These are phyloP conservation scores for Tyrophagus putrescentiae DNA, from an alignment of 1,140 invertebrate species.

Conservation along the genomic window DNA sequence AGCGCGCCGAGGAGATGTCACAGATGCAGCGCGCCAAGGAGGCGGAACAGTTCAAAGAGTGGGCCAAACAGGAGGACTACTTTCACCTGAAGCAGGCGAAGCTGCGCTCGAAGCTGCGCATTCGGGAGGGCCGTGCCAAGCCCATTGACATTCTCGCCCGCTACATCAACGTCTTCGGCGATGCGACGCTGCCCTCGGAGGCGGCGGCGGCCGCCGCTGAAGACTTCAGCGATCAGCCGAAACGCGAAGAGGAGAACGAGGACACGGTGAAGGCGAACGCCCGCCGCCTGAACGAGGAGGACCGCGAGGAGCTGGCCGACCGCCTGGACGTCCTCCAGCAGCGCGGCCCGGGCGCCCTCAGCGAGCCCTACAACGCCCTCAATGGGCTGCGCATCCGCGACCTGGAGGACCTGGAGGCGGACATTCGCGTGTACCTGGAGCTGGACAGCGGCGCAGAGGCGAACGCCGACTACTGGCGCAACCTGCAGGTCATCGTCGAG, in stretches of 20 bases:
- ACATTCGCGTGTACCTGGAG: conserved; percentile 63
- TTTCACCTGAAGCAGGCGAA: conserved; percentile 35
- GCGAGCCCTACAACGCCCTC: conserved; percentile 90
- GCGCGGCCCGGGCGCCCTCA: conserved; percentile 95
- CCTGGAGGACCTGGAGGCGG: conserved; percentile 90
- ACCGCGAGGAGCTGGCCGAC: conserved; percentile 6
- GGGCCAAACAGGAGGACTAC: conserved; percentile 60
- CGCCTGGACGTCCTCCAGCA: conserved; percentile 36
- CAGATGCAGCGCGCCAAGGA: conserved; percentile 78
- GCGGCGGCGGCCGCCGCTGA: not conserved
- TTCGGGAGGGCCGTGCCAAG: conserved; percentile 88
- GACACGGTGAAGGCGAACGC: not conserved
- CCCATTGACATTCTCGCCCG: conserved; percentile 93
- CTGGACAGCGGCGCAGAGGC: conserved; percentile 52
- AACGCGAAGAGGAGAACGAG: not conserved
- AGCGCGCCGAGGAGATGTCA: conserved; percentile 71
- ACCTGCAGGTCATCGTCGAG: conserved; percentile 87
- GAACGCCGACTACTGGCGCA: conserved; percentile 89
- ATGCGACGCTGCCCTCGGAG: not conserved
- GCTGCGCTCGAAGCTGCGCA: conserved; percentile 45
- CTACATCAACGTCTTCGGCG: conserved; percentile 57
- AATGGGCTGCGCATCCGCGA: conserved; percentile 79
- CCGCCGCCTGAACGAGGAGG: not conserved
- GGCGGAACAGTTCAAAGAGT: conserved; percentile 81
- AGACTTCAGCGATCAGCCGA: conserved; percentile 41